Evolutionary conservation across 1,140 invertebrate genomes (phyloP).

Genomic region (Pseudomyrmex dendroicus): DNA sequence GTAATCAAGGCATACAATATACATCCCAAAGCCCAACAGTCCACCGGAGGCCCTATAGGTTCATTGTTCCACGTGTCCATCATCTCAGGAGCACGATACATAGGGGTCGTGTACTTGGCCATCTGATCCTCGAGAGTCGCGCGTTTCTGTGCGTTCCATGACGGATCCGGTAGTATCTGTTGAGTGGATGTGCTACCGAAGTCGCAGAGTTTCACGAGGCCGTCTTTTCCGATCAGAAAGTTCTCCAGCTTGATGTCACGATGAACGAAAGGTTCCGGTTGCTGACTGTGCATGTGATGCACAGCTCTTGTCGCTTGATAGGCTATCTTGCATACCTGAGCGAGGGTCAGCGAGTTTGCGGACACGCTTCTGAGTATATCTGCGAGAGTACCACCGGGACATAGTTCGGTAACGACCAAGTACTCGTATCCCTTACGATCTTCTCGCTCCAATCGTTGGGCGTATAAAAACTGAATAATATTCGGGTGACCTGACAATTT

Average conservation of each 20-base stretch:
- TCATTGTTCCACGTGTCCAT: slow-evolving; percentile 99
- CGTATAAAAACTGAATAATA: slow-evolving; percentile 92
- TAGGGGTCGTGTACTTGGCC: slow-evolving; percentile 92
- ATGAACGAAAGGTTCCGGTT: slow-evolving; percentile 94
- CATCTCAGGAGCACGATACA: slow-evolving; percentile 98
- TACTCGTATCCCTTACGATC: slow-evolving; percentile 89
- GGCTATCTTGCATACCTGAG: slow-evolving; percentile 94
- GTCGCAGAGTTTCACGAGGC: slow-evolving; percentile 98
- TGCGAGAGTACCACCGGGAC: slow-evolving; percentile 91
- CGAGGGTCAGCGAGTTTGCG: slow-evolving; percentile 88
- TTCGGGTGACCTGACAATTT: slow-evolving; percentile 92
- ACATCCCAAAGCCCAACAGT: slow-evolving; percentile 99
- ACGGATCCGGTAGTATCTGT: slow-evolving; percentile 92
- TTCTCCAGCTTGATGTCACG: slow-evolving; percentile 95
- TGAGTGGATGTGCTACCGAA: slow-evolving; percentile 98
- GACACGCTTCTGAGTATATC: slow-evolving; percentile 90
- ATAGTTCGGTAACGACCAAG: slow-evolving; percentile 90
- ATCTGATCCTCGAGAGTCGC: slow-evolving; percentile 96
- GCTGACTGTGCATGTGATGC: slow-evolving; percentile 96
- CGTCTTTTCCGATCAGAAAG: slow-evolving; percentile 91
- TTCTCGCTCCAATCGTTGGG: slow-evolving; percentile 88
- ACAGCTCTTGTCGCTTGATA: slow-evolving; percentile 96
- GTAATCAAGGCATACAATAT: slow-evolving; percentile 97
- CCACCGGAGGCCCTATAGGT: slow-evolving; percentile 94
- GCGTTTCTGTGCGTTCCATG: slow-evolving; percentile 96